Evolutionary conservation across 2,888 invertebrate species (phyloP).

Genomic region (Nephrocerus scutellatus): DNA sequence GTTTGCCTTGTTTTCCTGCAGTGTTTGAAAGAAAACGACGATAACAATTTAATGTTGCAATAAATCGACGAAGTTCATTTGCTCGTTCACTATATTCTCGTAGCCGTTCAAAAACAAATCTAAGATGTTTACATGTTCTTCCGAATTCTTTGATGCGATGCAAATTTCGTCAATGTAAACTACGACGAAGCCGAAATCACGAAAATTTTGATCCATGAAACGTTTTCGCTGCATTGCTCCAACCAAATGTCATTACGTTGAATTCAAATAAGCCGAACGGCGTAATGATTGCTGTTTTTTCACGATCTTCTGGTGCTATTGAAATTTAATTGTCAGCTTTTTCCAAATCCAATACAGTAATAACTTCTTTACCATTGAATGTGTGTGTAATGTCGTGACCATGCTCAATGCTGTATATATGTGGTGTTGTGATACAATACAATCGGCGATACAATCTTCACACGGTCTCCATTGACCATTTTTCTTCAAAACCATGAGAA

Average conservation of each 20-base stretch:
- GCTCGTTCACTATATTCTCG: no score
- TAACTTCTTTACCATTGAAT: conserved; percentile 21
- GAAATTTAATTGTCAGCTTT: conserved; percentile 26
- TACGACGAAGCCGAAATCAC: conserved; percentile 25
- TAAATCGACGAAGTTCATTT: no score
- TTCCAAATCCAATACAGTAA: conserved; percentile 25
- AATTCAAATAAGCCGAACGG: conserved; percentile 35
- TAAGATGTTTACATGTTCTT: no score
- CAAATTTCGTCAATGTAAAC: no score
- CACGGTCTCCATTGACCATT: conserved; percentile 31
- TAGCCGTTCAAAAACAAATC: no score
- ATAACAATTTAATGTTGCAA: no score
- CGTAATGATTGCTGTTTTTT: conserved; percentile 11
- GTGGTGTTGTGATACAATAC: no score
- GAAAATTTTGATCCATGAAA: conserved; percentile 29
- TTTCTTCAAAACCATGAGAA: conserved; percentile 31
- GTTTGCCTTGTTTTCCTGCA: no score
- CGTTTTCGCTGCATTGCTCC: conserved; percentile 35
- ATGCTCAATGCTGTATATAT: no score
- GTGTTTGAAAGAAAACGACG: no score
- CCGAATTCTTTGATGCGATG: no score
- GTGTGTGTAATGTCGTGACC: conserved; percentile 2
- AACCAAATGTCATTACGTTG: conserved; percentile 32
- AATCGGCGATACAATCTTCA: conserved; percentile 34
- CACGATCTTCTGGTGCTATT: conserved; percentile 4